phyloP scores from a whole-genome alignment of 2,888 invertebrate genomes.

The Drosophila melanosoma region DNA sequence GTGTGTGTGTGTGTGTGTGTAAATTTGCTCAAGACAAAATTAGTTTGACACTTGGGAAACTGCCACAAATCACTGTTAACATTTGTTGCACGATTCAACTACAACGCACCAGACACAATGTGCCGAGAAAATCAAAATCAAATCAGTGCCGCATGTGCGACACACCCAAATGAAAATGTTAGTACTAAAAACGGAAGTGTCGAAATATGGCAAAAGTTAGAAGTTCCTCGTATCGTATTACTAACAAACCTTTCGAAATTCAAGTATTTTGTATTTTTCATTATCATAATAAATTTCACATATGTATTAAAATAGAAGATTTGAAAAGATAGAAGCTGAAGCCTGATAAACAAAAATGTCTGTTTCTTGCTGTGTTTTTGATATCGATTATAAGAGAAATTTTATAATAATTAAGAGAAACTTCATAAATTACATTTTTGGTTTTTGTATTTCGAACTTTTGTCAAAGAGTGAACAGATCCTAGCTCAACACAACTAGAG shows the following conservation, averaged over 20 bases:
- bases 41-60: constrained; percentile 65
- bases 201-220: neutral
- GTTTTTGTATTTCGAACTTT: constrained; percentile 45
- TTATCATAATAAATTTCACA: neutral
- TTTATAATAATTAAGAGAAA: constrained; percentile 31
- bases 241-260: neutral
- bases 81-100: constrained; percentile 58
- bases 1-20: constrained; percentile 25
- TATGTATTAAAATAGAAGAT: too few species aligned
- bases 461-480: constrained; percentile 25
- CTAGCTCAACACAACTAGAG: neutral
- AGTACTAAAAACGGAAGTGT: neutral
- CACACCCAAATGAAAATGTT: constrained; percentile 45
- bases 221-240: neutral
- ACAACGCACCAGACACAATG: constrained; percentile 49
- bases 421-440: constrained; percentile 53
- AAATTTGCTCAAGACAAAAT: constrained; percentile 55
- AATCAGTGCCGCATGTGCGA: constrained; percentile 51
- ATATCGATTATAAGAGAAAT: constrained; percentile 2
- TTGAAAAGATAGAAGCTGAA: neutral
- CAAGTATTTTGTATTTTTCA: neutral
- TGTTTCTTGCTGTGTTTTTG: neutral
- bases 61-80: constrained; percentile 69
- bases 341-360: neutral
- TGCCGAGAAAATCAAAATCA: constrained; percentile 63